Base-by-base conservation (phyloP, 2,888 invertebrate genomes). In the Philonicus albiceps region DNA sequence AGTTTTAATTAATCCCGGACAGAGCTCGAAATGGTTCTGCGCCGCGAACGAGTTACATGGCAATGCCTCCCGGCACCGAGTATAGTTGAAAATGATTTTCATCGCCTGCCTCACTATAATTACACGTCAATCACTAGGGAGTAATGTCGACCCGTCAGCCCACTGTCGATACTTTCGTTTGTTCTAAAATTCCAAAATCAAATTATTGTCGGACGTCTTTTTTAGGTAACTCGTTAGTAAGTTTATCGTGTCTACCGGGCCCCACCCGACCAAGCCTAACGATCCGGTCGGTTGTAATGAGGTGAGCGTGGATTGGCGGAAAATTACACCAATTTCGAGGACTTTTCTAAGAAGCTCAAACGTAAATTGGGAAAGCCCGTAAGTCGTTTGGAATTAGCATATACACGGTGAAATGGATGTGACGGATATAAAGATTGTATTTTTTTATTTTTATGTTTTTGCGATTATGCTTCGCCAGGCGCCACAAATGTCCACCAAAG, bases 21-120 rank as follows among this genome's bases (percentile, higher is more conserved):
- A 27, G 3, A 49, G 49, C 43, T 49, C 78, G 27, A 43, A 74
- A 27, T 49, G 22, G 78, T 22, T 75, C 40, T 43, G 78, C 22
- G 49, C 27, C 30, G 30, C 30, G 49, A 78, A 49, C 27, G 78
- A 30, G 49, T 78, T 78, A 74, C 49, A 49, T 19, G 49, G 27
- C 64, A 11, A 64, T 64, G 64, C 64, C 81, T 31, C 37, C 27
- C 11, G 19, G 64, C 55, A 55, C 34, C 19, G 64, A 49, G 31
- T 64, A 16, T 16, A 64, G 55, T n/a, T 22, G 53, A 83, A 83
- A 86, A 78, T 86, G 27, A 64, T 80, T 78, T 78, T 34, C 80
- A 72, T 55, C 78, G 86, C 86, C 86, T 86, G 86, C 64, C n/a
- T 86, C 64, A 31, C 37, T 78, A 80, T 80, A 86, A 86, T 86